These are phyloP conservation scores for Clusia tigrina DNA, from an alignment of 2,888 invertebrate genomes.

Conservation along the genomic window DNA sequence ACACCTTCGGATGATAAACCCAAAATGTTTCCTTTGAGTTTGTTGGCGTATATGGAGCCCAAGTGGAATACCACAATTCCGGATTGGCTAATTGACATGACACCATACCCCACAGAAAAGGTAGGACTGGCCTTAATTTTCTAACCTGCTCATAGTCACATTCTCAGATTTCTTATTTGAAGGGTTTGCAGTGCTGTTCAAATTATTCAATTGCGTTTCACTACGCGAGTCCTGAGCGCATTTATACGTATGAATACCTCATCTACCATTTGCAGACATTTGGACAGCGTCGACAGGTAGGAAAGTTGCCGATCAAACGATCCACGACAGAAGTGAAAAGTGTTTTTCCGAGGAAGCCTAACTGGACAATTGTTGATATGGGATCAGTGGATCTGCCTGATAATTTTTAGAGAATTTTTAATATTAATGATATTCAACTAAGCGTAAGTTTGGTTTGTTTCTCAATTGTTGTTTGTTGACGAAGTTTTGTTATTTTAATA, in stretches of 20 bases:
- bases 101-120: constrained; percentile 69
- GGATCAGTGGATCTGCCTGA: constrained; percentile 31
- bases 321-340: constrained; percentile 33
- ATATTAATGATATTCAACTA: constrained; percentile 9
- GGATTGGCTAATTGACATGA: constrained; percentile 47
- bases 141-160: neutral
- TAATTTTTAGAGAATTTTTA: constrained; percentile 40
- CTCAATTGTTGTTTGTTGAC: neutral
- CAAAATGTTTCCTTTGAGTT: constrained; percentile 46
- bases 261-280: constrained; percentile 89
- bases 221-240: constrained; percentile 87
- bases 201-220: constrained; percentile 96
- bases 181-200: constrained; percentile 90
- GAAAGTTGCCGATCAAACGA: constrained; percentile 31
- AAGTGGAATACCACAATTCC: constrained; percentile 41
- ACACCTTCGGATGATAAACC: constrained; percentile 37
- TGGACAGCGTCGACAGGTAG: constrained; percentile 59
- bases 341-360: constrained; percentile 42
- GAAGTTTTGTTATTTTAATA: too few species aligned
- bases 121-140: constrained; percentile 34
- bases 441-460: neutral
- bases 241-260: constrained; percentile 94
- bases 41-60: constrained; percentile 36
- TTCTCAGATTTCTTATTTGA: constrained; percentile 39
- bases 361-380: constrained; percentile 33